Base-by-base conservation (phyloP, 2,888 invertebrate genomes). In the Nomada fucata region DNA sequence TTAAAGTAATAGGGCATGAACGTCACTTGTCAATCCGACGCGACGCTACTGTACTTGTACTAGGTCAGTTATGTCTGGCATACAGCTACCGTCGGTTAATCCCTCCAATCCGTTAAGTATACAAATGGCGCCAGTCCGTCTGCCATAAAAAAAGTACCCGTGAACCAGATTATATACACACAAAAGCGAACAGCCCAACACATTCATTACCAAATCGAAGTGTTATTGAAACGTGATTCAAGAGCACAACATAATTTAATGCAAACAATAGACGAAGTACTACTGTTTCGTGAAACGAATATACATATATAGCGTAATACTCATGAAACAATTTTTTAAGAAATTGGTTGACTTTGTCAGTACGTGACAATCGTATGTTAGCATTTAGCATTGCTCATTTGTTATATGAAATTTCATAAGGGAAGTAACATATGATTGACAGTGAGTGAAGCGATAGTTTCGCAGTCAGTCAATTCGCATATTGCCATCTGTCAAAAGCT, bases 21-120 rank as follows among this genome's bases (percentile, higher is more conserved):
- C 75, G 83, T 83, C 80, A 76, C 67, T 76, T 61, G 75, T 71
- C 67, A 81, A 78, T 77, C 78, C 67, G 72, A 79, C 80, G 70
- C 67, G 72, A 79, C 80, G 70, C 64, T 68, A 68, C 70, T 76
- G 75, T 82, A 82, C 80, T 74, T 79, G 76, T 70, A 81, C 67
- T 82, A 76, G 86, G 86, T 86, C 85, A 87, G 79, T 87, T 85
- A 82, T 79, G 78, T 81, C 71, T 74, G 59, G 64, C 57, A 53
- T 50, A 55, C 59, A 74, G 60, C 72, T 68, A 75, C 65, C 57
- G 55, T 72, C 78, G 61, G 63, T 69, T 76, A 83, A 89, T 89
- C 89, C 88, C 84, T 82, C 57, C 74, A 67, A 89, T 88, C 88
- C 85, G 82, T 86, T 88, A 86, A 85, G 86, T 85, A 88, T 83